Evolutionary conservation across 2,113 vertebrate genomes (phyloP).

Genomic region (Nothocercus julius): DNA sequence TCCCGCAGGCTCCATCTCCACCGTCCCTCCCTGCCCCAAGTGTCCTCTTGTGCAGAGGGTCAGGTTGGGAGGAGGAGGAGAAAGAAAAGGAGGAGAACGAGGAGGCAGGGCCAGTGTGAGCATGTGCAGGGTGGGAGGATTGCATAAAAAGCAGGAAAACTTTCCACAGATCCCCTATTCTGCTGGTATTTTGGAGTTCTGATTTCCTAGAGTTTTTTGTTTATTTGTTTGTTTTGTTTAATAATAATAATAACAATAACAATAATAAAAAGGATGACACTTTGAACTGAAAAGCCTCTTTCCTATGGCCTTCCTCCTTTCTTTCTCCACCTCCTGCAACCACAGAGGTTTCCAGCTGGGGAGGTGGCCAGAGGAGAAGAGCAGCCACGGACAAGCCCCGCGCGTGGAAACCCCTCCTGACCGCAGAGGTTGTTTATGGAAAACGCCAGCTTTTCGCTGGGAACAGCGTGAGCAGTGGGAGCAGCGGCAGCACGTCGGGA

Average conservation of each 20-base stretch:
- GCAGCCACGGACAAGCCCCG: background rate
- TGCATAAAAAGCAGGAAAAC: background rate
- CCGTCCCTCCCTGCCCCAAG: background rate
- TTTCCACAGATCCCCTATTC: background rate
- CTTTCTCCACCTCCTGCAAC: background rate
- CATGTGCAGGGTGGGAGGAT: too few relatives aligned
- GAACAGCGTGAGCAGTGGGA: background rate
- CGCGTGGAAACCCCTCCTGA: conserved; percentile 3
- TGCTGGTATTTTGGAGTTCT: background rate
- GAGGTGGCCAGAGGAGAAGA: background rate
- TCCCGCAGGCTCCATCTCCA: background rate
- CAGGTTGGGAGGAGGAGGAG: too few relatives aligned
- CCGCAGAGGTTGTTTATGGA: conserved; percentile 9
- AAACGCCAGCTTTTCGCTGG: background rate
- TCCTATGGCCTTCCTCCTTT: background rate
- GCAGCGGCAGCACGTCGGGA: background rate
- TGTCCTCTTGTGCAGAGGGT: background rate
- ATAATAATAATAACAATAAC: background rate
- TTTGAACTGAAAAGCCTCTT: background rate
- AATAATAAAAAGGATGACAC: too few relatives aligned
- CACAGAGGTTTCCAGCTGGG: too few relatives aligned
- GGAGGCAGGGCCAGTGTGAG: background rate
- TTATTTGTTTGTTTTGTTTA: background rate
- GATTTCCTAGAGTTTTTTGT: background rate
- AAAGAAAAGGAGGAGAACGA: background rate